Conservation (phyloP, 1,140 invertebrate genomes). For the Drosophila obscura region DNA sequence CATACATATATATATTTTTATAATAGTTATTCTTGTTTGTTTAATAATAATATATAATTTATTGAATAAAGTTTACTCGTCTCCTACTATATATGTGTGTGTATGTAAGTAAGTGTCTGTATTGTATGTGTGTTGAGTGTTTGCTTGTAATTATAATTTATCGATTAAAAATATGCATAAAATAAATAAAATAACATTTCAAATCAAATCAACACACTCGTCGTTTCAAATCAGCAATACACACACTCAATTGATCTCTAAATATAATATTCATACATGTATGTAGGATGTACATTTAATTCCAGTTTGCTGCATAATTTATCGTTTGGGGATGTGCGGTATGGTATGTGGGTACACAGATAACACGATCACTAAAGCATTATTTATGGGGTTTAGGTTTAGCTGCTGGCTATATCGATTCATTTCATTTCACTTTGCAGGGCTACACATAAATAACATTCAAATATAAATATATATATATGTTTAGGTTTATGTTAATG, state of each 20-base stretch:
- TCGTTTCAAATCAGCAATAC: conserved; percentile 48
- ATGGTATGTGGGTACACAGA: conserved; percentile 20
- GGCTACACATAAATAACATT: conserved; percentile 53
- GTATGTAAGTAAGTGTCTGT: conserved; percentile 32
- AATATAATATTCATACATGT: conserved; percentile 16
- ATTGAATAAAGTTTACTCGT: conserved; percentile 60
- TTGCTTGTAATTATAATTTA: conserved; percentile 34
- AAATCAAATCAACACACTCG: conserved; percentile 41
- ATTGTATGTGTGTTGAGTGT: conserved; percentile 47
- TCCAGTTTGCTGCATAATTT: conserved; percentile 61
- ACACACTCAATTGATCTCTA: conserved; percentile 23
- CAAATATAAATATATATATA: conserved; percentile 42
- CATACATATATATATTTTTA: conserved; percentile 70
- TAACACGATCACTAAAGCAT: conserved; percentile 32
- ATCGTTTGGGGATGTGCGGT: conserved; percentile 4
- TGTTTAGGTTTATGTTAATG: conserved; percentile 32
- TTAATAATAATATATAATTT: conserved; percentile 59
- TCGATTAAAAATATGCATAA: conserved; percentile 48
- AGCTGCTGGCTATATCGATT: conserved; percentile 32
- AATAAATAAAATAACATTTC: conserved; percentile 55
- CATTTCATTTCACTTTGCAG: conserved; percentile 41
- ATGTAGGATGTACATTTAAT: conserved; percentile 40
- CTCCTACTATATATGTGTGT: conserved; percentile 44
- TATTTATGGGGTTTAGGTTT: conserved; percentile 15
- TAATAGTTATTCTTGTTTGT: conserved; percentile 61